Evolutionary conservation across 2,797 vertebrate genomes (phyloP).

Genomic region (Neosilurus hyrtlii): DNA sequence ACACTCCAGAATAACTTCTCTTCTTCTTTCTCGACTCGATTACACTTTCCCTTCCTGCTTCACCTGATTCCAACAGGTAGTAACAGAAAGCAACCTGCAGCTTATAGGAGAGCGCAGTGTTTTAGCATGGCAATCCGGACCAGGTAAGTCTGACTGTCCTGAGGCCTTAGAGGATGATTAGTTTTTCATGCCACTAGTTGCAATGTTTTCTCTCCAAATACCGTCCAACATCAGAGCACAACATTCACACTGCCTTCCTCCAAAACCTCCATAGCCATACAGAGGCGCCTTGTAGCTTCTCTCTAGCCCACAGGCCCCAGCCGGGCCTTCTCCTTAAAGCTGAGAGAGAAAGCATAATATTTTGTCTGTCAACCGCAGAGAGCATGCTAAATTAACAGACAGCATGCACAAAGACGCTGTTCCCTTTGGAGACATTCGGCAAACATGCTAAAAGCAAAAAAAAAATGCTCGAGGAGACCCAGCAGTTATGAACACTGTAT

Average conservation of each 20-base stretch:
- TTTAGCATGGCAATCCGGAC: conserved; percentile 50
- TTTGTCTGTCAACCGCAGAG: conserved; percentile 72
- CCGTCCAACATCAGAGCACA: conserved; percentile 66
- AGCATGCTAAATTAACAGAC: conserved; percentile 64
- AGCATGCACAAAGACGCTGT: conserved; percentile 59
- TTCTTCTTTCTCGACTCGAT: neutral
- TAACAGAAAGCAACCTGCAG: conserved; percentile 56
- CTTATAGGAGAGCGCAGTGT: conserved; percentile 43
- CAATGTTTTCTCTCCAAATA: conserved; percentile 75
- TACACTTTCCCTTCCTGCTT: conserved; percentile 43
- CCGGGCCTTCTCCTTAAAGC: conserved; percentile 42
- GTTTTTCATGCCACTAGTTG: conserved; percentile 53
- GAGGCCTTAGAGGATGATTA: conserved; percentile 59
- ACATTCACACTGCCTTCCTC: conserved; percentile 63
- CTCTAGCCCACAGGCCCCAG: conserved; percentile 26
- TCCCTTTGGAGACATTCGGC: conserved; percentile 58
- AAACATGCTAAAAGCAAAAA: conserved; percentile 50
- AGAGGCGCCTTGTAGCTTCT: conserved; percentile 67
- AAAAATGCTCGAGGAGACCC: no score
- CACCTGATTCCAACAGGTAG: conserved; percentile 42
- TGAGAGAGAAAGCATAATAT: conserved; percentile 72
- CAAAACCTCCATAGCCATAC: conserved; percentile 61
- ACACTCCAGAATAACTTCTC: neutral
- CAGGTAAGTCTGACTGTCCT: conserved; percentile 58
- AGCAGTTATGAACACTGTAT: conserved; percentile 7